Conservation (phyloP, 2,888 invertebrate genomes). For the Scrobipalpa costella region DNA sequence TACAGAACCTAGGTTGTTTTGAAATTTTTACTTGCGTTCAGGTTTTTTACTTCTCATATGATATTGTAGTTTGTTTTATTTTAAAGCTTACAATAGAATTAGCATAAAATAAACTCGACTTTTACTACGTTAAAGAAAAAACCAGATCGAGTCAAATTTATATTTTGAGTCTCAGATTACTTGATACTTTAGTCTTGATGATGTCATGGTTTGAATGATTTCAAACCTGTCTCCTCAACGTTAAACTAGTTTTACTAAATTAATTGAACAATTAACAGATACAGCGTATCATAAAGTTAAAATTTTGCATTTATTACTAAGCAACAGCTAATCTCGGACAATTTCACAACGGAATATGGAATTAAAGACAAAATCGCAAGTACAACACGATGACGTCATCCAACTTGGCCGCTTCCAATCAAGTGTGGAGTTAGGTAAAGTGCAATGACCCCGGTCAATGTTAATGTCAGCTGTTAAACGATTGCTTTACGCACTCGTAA, state of each 20-base stretch:
- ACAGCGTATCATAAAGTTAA: not conserved
- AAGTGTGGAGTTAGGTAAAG: constrained; percentile 59
- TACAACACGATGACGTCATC: constrained; percentile 52
- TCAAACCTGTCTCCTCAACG: not conserved
- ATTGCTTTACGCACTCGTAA: constrained; percentile 33
- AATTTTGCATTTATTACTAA: not conserved
- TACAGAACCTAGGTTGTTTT: too few species aligned
- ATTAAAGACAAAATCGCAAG: constrained; percentile 42
- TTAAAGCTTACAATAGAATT: too few species aligned
- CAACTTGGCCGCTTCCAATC: constrained; percentile 57
- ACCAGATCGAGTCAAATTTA: not conserved
- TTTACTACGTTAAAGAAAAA: not conserved
- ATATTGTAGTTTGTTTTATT: too few species aligned
- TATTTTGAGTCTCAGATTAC: not conserved
- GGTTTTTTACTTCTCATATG: too few species aligned
- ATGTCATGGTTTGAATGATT: not conserved
- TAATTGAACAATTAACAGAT: constrained; percentile 19
- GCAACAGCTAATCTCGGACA: not conserved
- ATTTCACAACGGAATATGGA: constrained; percentile 32
- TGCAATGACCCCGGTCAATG: constrained; percentile 66
- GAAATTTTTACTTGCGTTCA: too few species aligned
- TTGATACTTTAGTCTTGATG: not conserved
- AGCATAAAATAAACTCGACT: too few species aligned
- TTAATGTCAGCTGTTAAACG: constrained; percentile 66
- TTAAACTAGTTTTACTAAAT: constrained; percentile 3